These are phyloP conservation scores for Lasiommata megera DNA, from an alignment of 2,888 invertebrate species.

Conservation along the genomic window DNA sequence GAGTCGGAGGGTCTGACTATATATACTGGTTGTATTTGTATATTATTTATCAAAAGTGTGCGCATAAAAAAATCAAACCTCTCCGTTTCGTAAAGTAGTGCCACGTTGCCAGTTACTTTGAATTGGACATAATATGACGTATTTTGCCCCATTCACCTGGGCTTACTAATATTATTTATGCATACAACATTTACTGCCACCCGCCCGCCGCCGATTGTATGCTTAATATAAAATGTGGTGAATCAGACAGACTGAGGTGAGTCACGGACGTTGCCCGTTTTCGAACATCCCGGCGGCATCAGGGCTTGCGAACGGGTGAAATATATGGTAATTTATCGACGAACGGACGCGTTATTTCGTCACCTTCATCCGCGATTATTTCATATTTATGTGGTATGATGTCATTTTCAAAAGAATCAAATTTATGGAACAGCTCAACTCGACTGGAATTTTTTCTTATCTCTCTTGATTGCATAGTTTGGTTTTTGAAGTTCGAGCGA, in stretches of 20 bases:
- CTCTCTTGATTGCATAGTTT: no score
- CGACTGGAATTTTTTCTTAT: no score
- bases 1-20: no score
- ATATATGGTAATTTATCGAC: conserved; percentile 1
- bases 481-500: no score
- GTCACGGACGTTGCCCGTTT: conserved; percentile 24
- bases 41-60: no score
- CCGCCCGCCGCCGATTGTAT: conserved; percentile 17
- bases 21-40: no score
- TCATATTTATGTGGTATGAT: not conserved
- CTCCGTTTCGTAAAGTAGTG: no score
- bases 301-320: conserved; percentile 24
- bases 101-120: no score
- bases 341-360: conserved; percentile 1
- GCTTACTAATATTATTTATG: conserved; percentile 17
- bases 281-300: conserved; percentile 24
- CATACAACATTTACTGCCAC: conserved; percentile 12
- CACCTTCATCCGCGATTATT: not conserved
- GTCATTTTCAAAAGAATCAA: not conserved
- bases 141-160: conserved; percentile 4
- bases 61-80: no score
- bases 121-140: no score
- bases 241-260: conserved; percentile 25
- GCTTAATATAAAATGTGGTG: conserved; percentile 28
- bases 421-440: no score